Percentiles rank a stretch among this genome's conserved stretches.
phyloP scores from a whole-genome alignment of 2,113 vertebrate genomes.

The Cheilinus undulatus region DNA sequence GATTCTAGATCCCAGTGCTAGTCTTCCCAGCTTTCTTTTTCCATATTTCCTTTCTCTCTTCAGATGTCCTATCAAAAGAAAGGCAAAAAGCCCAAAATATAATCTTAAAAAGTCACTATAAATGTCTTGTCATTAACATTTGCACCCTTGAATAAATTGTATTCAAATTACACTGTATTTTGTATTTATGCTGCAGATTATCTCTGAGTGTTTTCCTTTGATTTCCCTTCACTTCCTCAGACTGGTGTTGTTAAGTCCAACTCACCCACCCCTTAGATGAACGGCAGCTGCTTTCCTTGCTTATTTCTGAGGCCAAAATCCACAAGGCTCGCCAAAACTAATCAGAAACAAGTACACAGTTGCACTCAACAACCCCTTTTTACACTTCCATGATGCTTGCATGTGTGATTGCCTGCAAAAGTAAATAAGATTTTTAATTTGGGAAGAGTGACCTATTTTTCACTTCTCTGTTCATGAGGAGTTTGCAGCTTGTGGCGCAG shows the following conservation, averaged over 20 bases:
- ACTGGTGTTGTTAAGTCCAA: slow-evolving; percentile 5
- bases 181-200: neutral
- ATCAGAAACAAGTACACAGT: slow-evolving; percentile 48
- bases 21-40: too few species aligned
- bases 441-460: slow-evolving; percentile 17
- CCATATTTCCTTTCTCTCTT: too few species aligned
- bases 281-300: slow-evolving; percentile 32
- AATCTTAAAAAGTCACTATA: too few species aligned
- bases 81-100: too few species aligned
- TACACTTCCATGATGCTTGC: neutral
- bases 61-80: too few species aligned
- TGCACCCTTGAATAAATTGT: neutral
- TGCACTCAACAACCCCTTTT: slow-evolving; percentile 18
- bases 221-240: slow-evolving; percentile 19
- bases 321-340: slow-evolving; percentile 35
- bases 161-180: neutral
- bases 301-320: slow-evolving; percentile 29
- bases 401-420: slow-evolving; percentile 7
- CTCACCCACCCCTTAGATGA: slow-evolving; percentile 10
- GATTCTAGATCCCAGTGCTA: too few species aligned
- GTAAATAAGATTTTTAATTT: slow-evolving; percentile 1
- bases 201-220: neutral
- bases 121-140: too few species aligned
- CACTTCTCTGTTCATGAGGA: neutral
- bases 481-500: neutral